These are phyloP conservation scores for Catocala fraxini DNA, from an alignment of 2,888 invertebrate species.

Conservation along the genomic window DNA sequence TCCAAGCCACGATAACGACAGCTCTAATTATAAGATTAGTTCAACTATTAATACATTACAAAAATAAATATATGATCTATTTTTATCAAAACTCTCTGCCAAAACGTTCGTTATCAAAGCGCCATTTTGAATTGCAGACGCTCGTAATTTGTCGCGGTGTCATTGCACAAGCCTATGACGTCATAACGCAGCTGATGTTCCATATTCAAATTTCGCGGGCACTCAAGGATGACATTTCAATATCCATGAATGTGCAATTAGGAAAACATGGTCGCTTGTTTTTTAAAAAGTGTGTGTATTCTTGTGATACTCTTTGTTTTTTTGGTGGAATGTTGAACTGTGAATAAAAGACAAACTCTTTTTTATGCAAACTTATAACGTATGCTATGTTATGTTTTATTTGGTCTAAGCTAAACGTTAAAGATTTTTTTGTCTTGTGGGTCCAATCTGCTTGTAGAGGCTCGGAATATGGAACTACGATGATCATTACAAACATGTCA, in stretches of 20 bases:
- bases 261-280: neutral
- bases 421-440: no score
- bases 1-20: no score
- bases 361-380: no score
- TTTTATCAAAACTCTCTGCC: slow-evolving; percentile 8
- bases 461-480: no score
- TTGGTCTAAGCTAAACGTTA: no score
- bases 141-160: slow-evolving; percentile 12
- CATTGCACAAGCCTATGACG: slow-evolving; percentile 52
- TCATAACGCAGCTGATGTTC: slow-evolving; percentile 41
- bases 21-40: no score
- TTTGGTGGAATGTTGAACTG: no score
- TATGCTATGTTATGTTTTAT: no score
- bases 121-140: slow-evolving; percentile 32
- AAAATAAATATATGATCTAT: neutral
- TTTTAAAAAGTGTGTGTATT: neutral
- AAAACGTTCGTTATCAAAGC: slow-evolving; percentile 20
- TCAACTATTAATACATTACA: neutral
- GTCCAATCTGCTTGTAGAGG: no score
- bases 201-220: slow-evolving; percentile 33
- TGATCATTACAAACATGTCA: no score
- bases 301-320: neutral
- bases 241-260: slow-evolving; percentile 11
- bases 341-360: no score
- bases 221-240: slow-evolving; percentile 22